Conservation (phyloP, 1,140 invertebrate genomes). For the Pissodes strobi region DNA sequence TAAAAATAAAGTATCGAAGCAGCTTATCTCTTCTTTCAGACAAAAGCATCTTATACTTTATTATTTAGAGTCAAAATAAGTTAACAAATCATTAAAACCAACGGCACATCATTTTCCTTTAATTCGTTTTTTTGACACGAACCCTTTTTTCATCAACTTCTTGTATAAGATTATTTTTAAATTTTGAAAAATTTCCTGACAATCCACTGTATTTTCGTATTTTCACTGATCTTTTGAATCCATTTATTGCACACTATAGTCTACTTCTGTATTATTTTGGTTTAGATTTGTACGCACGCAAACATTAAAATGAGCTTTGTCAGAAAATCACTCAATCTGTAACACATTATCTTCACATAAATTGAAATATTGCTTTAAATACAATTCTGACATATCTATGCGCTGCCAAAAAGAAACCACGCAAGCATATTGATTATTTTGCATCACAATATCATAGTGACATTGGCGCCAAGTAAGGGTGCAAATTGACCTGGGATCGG, state of each 20-base stretch:
- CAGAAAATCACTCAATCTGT: neutral
- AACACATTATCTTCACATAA: neutral
- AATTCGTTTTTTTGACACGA: neutral
- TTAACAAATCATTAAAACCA: too few species aligned
- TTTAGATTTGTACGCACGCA: neutral
- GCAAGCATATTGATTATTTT: neutral
- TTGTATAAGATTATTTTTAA: conserved; percentile 1
- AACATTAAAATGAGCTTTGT: neutral
- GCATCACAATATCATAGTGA: neutral
- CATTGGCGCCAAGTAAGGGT: too few species aligned
- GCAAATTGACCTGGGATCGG: conserved; percentile 2
- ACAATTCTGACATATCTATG: neutral
- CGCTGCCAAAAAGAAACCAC: neutral
- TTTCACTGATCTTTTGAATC: neutral
- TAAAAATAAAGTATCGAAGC: too few species aligned
- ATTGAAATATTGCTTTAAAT: neutral
- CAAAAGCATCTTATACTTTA: too few species aligned
- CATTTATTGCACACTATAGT: conserved; percentile 1
- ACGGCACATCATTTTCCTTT: conserved; percentile 7
- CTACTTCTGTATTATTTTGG: neutral
- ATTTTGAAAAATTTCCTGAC: conserved; percentile 1
- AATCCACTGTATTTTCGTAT: conserved; percentile 6
- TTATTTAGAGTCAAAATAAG: too few species aligned
- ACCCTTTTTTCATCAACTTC: conserved; percentile 3
- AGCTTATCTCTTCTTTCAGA: too few species aligned